Evolutionary conservation across 92 coral and sea anemone species (phyloP), one percentile per base, ranked within the genome.

Genomic region (Porites evermanni): DNA sequence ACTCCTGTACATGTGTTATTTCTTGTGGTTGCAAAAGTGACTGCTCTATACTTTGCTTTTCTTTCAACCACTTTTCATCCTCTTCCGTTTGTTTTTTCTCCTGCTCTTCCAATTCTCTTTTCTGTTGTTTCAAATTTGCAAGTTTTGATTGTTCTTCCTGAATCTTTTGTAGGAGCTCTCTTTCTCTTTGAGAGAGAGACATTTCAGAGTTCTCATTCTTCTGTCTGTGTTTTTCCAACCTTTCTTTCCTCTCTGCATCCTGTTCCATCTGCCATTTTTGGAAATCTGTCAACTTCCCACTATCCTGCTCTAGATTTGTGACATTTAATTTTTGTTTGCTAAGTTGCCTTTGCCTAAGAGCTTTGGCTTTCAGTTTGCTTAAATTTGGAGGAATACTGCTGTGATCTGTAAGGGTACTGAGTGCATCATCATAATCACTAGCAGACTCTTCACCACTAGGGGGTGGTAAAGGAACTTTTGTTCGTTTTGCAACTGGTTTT

Each of bases 181-280:
- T 92, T 79, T 97, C 98, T 63, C 92, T 81, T 76, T 85, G 79
- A 11, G 98, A 90, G 13, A 92, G 88, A 52, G 93, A 80, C 52
- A 54, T 74, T 21, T 81, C 80, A 1, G 73, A 75, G 52, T 87
- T 64, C 70, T 79, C 82, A n/a, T 59, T 38, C 81, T 71, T 78
- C 38, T 89, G 74, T 54, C 76, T 88, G 85, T 85, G 80, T 71
- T 84, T 90, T 70, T 88, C 86, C 60, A 93, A 72, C 74, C 96
- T 83, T 78, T 95, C 87, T 67, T 84, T 54, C 51, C 91, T 79
- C 74, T 87, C 93, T 70, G 74, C 61, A 56, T 93, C 90, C 38
- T 90, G 98, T 8, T 91, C 91, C 84, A 95, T 79, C 87, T 93
- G 98, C 96, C 96, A 93, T 67, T 88, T 95, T 81, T 95, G 94